A percentile compares a stretch with the other conserved stretches of the same genome.
Conservation (phyloP, 1,140 invertebrate genomes). For the Ptiloglossa arizonensis region DNA sequence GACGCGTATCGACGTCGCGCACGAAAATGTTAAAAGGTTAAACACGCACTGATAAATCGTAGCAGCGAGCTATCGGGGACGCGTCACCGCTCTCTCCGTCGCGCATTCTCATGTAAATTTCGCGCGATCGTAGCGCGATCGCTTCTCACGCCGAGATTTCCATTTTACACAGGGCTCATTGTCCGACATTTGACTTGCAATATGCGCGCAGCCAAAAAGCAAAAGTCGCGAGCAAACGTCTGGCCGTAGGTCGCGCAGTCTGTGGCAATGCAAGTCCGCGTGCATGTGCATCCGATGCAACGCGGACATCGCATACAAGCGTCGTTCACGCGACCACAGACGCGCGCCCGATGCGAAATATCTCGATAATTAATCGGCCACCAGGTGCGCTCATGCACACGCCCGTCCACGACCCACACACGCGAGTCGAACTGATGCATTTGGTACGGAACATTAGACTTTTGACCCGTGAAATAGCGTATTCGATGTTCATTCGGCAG, state of each 20-base stretch:
- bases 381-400: slow-evolving; percentile 55
- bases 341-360: slow-evolving; percentile 68
- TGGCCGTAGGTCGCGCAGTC: slow-evolving; percentile 20
- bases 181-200: slow-evolving; percentile 17
- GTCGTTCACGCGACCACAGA: slow-evolving; percentile 52
- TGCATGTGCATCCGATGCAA: slow-evolving; percentile 33
- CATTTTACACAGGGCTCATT: slow-evolving; percentile 25
- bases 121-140: neutral
- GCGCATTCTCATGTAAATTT: slow-evolving; percentile 6
- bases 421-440: neutral
- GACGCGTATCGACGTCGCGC: neutral
- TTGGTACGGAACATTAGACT: slow-evolving; percentile 15
- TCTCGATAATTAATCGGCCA: slow-evolving; percentile 73
- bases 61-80: neutral
- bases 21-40: neutral
- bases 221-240: slow-evolving; percentile 6
- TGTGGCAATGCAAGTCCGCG: slow-evolving; percentile 52
- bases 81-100: neutral
- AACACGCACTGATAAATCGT: neutral
- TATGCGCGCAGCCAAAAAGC: slow-evolving; percentile 1
- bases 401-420: neutral
- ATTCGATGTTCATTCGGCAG: neutral
- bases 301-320: slow-evolving; percentile 37
- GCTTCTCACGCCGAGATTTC: slow-evolving; percentile 23
- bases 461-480: slow-evolving; percentile 22